A percentile compares a stretch with the other conserved stretches of the same genome.
Evolutionary conservation across 2,113 vertebrate genomes (phyloP).

Genomic region (Corythoichthys intestinalis): DNA sequence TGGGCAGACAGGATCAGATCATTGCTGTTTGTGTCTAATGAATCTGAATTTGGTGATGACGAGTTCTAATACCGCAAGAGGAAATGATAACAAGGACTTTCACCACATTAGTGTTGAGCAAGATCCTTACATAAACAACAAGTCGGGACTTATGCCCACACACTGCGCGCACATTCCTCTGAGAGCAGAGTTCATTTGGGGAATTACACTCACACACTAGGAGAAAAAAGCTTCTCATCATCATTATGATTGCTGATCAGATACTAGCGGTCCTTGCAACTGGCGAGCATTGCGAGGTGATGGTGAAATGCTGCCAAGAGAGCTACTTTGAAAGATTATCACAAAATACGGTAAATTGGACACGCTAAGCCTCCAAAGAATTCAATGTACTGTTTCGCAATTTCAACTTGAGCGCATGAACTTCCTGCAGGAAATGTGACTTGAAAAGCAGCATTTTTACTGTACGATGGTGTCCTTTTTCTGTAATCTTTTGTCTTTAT

Average conservation of each 20-base stretch:
- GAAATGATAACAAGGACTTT: background rate
- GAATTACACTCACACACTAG: background rate
- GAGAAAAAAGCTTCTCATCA: conserved; percentile 5
- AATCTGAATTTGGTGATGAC: background rate
- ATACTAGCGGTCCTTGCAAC: background rate
- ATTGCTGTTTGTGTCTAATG: background rate
- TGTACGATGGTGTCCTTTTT: background rate
- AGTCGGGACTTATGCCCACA: conserved; percentile 15
- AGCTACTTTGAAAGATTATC: background rate
- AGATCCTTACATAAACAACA: conserved; percentile 35
- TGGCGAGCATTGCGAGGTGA: background rate
- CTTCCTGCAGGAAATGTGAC: background rate
- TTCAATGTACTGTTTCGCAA: background rate
- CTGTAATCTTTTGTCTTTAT: background rate
- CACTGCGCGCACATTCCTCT: conserved; percentile 10
- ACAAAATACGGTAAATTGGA: background rate
- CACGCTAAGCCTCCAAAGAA: background rate
- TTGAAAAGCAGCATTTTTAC: background rate
- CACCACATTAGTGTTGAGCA: conserved; percentile 16
- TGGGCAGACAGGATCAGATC: background rate
- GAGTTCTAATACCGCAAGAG: background rate
- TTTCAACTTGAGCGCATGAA: background rate
- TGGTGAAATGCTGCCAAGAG: background rate
- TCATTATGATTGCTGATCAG: background rate
- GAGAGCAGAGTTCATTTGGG: background rate